Evolutionary conservation across 2,113 vertebrate genomes (phyloP).

Genomic region (Cairina moschata): DNA sequence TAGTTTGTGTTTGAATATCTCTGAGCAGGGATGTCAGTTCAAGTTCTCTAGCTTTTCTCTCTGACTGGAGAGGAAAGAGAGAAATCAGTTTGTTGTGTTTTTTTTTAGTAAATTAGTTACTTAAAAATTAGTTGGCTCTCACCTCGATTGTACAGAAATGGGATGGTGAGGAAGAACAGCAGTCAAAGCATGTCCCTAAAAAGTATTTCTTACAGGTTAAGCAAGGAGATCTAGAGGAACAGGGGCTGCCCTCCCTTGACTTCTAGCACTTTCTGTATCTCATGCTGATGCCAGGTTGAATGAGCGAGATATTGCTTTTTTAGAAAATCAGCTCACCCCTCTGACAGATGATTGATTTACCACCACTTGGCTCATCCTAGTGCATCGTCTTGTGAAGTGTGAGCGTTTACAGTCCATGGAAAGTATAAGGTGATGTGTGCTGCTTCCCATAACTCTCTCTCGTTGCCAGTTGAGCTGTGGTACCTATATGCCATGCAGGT

Average conservation of each 20-base stretch:
- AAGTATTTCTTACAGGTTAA: constrained; percentile 6
- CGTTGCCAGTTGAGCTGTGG: not conserved
- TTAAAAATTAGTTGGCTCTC: not conserved
- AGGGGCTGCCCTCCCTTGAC: not conserved
- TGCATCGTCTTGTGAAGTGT: not conserved
- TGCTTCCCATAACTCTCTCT: not conserved
- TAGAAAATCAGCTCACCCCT: not conserved
- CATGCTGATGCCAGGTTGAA: not conserved
- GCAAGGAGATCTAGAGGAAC: not conserved
- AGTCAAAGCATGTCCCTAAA: not conserved
- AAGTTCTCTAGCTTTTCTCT: not conserved
- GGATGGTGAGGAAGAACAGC: not conserved
- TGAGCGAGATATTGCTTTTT: not conserved
- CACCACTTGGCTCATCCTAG: not conserved
- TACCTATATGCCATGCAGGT: fast-evolving
- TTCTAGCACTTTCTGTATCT: not conserved
- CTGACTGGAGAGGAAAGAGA: not conserved
- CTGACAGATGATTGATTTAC: not conserved
- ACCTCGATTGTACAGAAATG: not conserved
- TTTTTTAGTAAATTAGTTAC: too few species aligned
- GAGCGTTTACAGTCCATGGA: not conserved
- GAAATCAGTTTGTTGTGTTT: too few species aligned
- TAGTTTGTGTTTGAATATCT: not conserved
- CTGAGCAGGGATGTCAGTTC: not conserved
- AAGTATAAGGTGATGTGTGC: not conserved